Evolutionary conservation across 2,888 invertebrate genomes (phyloP), one percentile per base, ranked within the genome.

Genomic region (Eretmocerus hayati): DNA sequence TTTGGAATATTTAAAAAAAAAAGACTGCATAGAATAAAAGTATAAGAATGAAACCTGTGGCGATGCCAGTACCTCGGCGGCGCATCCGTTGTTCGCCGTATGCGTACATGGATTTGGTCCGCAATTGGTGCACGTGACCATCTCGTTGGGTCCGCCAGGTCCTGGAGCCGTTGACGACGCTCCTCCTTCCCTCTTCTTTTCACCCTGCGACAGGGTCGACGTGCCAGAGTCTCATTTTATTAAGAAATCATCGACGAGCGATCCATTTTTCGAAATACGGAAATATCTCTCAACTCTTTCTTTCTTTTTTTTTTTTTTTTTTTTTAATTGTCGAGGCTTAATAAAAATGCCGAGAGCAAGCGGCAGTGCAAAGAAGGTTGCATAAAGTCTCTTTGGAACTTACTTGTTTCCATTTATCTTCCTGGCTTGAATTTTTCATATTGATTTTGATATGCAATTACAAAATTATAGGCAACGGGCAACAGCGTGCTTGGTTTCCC

Each of bases 41-140:
- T n/a, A n/a, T n/a, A n/a, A n/a, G n/a, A n/a, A n/a, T n/a, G 9
- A 48, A 46, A 46, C 38, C 39, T 48, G 46, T 9, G 43, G 16
- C 15, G 31, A 22, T 31, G 35, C n/a, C 31, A 47, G 45, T 53
- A 88, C 89, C 85, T 90, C 89, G 57, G 87, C 78, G 50, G 88
- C 87, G 66, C 90, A 89, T 65, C 90, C 89, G 69, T 90, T 90
- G 70, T 88, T 90, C 49, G 87, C 81, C 48, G 89, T 84, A 73
- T 90, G 90, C 48, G 89, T 88, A 70, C 90, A 90, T 23, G 86
- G 85, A 65, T 85, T 87, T 40, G 86, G 84, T 61, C 81, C 81
- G 71, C 90, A 90, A 59, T 84, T 83, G 53, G 90, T 84, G 71
- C 90, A 90, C 55, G 87, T 81, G 52, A 90, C 87, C 62, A 90